A percentile compares a stretch with the other conserved stretches of the same genome.
phyloP scores from a whole-genome alignment of 2,113 vertebrate species.

The Potamarius usumacintae region DNA sequence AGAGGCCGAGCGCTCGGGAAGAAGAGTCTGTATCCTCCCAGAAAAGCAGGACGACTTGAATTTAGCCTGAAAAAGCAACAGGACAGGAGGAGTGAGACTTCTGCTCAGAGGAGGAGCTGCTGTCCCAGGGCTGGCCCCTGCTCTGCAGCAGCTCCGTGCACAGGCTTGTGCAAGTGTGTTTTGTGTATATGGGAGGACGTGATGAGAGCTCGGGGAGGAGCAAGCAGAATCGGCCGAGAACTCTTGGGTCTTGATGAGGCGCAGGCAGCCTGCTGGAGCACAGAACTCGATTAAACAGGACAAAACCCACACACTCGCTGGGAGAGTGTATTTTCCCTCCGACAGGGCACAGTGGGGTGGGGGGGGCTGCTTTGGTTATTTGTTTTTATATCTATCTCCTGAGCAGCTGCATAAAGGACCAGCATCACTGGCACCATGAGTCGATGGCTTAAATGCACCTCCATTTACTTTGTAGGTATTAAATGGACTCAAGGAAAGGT shows the following conservation, averaged over 20 bases:
- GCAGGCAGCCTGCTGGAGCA: slow-evolving; percentile 55
- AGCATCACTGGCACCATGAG: slow-evolving; percentile 80
- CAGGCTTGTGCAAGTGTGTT: slow-evolving; percentile 11
- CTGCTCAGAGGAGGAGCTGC: slow-evolving; percentile 69
- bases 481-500: not conserved
- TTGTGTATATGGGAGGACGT: slow-evolving; percentile 59
- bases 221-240: slow-evolving; percentile 54
- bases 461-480: slow-evolving; percentile 85
- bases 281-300: slow-evolving; percentile 55
- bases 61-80: slow-evolving; percentile 18
- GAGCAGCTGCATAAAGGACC: slow-evolving; percentile 68
- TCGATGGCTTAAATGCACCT: slow-evolving; percentile 88
- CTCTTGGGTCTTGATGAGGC: slow-evolving; percentile 48
- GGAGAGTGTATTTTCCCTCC: slow-evolving; percentile 63
- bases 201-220: slow-evolving; percentile 74
- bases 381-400: slow-evolving; percentile 51
- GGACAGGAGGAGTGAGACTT: slow-evolving; percentile 43
- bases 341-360: slow-evolving; percentile 19
- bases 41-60: slow-evolving; percentile 18
- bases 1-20: not conserved
- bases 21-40: not conserved
- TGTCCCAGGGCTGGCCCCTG: slow-evolving; percentile 71
- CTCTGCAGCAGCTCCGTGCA: slow-evolving; percentile 56
- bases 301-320: slow-evolving; percentile 61
- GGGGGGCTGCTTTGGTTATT: slow-evolving; percentile 14